Percentiles rank a stretch among this genome's conserved stretches.
These are phyloP conservation scores for Chlamydotis undulata DNA, from an alignment of 2,113 vertebrate species.

Conservation along the genomic window DNA sequence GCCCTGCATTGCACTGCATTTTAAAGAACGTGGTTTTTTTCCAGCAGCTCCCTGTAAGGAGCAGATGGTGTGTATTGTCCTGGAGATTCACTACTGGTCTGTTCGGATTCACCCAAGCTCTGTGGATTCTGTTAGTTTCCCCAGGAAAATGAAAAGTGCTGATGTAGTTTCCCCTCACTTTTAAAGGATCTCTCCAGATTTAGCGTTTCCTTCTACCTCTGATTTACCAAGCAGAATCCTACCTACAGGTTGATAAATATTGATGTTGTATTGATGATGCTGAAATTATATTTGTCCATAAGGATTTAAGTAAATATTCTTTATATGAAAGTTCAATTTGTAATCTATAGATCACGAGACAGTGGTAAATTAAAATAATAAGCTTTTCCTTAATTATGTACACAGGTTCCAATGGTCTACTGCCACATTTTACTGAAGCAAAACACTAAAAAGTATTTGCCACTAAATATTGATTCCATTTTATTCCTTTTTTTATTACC, in stretches of 20 bases:
- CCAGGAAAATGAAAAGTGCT: not conserved
- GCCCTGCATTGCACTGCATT: not conserved
- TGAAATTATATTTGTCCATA: not conserved
- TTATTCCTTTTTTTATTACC: not conserved
- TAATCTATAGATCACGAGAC: not conserved
- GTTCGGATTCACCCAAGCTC: not conserved
- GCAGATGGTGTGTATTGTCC: not conserved
- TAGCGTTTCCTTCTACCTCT: not conserved
- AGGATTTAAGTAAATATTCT: not conserved
- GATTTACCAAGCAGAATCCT: not conserved
- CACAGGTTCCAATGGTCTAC: not conserved
- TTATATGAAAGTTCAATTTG: not conserved
- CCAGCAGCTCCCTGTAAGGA: not conserved
- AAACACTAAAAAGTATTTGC: not conserved
- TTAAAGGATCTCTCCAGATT: not conserved
- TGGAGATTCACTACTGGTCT: not conserved
- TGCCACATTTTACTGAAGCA: not conserved
- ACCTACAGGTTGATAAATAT: not conserved
- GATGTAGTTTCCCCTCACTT: not conserved
- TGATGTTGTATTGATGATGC: not conserved
- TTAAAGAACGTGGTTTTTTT: not conserved
- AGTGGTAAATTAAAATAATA: not conserved
- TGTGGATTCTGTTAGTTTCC: not conserved
- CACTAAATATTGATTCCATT: not conserved
- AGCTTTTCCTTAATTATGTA: conserved; percentile 10